phyloP scores from a whole-genome alignment of 2,888 invertebrate species.

The Phaonia tiefii region DNA sequence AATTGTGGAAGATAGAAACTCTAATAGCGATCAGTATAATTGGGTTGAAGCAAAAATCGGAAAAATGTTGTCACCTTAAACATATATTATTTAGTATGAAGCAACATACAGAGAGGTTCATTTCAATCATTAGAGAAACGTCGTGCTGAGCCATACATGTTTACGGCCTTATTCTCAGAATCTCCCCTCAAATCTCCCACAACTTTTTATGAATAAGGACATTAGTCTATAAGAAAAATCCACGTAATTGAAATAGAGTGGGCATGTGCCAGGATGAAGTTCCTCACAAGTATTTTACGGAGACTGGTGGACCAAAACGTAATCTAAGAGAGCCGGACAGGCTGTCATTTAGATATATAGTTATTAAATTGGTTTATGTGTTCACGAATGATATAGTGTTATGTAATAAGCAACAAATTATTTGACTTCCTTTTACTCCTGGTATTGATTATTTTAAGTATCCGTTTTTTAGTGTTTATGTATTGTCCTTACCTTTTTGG shows the following conservation, averaged over 20 bases:
- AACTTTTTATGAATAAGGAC: too few species aligned
- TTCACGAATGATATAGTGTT: too few species aligned
- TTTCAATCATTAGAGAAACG: not conserved
- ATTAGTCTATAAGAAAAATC: not conserved
- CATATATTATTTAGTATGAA: not conserved
- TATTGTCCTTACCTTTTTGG: too few species aligned
- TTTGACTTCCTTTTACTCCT: too few species aligned
- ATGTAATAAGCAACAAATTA: too few species aligned
- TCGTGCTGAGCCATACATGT: not conserved
- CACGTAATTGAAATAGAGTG: not conserved
- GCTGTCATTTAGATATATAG: too few species aligned
- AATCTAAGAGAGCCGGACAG: not conserved
- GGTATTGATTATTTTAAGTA: too few species aligned
- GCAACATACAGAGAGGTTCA: not conserved
- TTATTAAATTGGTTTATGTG: too few species aligned
- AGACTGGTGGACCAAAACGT: not conserved
- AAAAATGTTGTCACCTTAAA: not conserved
- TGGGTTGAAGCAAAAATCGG: not conserved
- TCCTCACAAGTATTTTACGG: not conserved
- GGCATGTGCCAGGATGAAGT: not conserved
- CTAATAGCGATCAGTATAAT: not conserved
- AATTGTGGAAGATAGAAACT: not conserved
- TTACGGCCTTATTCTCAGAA: too few species aligned
- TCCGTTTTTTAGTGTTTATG: too few species aligned
- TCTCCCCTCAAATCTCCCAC: too few species aligned